Percentiles rank a stretch among this genome's conserved stretches.
Evolutionary conservation across 2,888 invertebrate genomes (phyloP).

Genomic region (Trisateles emortualis): DNA sequence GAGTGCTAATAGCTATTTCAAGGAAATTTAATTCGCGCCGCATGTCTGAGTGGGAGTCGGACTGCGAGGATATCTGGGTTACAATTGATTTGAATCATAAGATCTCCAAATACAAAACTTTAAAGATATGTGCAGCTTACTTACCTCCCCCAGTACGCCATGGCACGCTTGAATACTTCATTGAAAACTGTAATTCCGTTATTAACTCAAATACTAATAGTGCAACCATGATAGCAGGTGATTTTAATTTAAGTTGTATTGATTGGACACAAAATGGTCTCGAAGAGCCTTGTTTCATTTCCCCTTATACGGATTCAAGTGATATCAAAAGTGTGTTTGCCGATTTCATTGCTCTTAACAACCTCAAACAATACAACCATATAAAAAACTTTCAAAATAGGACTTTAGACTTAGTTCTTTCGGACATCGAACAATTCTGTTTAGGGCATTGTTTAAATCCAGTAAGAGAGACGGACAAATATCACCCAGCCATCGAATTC

Average conservation of each 20-base stretch:
- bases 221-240: conserved; percentile 5
- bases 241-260: conserved; percentile 13
- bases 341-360: conserved; percentile 8
- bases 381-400: conserved; percentile 5
- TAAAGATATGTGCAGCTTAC: conserved; percentile 7
- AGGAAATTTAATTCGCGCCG: conserved; percentile 3
- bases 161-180: not conserved
- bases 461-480: conserved; percentile 2
- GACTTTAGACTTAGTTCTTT: conserved; percentile 5
- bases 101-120: not conserved
- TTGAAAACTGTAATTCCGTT: conserved; percentile 1
- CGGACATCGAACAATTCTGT: conserved; percentile 1
- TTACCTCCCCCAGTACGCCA: conserved; percentile 9
- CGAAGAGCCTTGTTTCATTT: not conserved
- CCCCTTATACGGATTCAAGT: not conserved
- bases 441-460: conserved; percentile 1
- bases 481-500: conserved; percentile 9
- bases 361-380: conserved; percentile 7
- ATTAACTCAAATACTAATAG: not conserved
- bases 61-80: conserved; percentile 15
- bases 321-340: not conserved
- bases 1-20: conserved; percentile 11
- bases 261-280: not conserved
- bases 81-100: not conserved
- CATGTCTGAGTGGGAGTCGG: conserved; percentile 10